These are phyloP conservation scores for Tolmerus cingulatus DNA, from an alignment of 2,888 invertebrate genomes.

Conservation along the genomic window DNA sequence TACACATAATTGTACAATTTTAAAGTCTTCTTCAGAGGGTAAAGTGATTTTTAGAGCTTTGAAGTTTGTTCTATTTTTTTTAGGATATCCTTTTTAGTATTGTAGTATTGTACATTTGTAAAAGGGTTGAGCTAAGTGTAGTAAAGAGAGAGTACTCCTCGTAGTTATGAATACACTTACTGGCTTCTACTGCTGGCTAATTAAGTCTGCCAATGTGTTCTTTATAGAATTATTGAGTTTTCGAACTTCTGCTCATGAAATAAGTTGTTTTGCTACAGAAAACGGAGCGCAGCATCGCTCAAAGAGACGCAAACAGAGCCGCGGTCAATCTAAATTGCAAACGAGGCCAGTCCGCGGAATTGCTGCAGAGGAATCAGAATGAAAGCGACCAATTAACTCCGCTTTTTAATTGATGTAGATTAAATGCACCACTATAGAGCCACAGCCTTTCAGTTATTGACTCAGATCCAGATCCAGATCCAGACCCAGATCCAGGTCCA, in stretches of 20 bases:
- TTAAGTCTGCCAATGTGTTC: neutral
- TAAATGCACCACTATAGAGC: neutral
- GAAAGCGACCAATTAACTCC: slow-evolving; percentile 25
- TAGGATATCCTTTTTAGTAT: too few relatives aligned
- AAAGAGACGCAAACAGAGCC: neutral
- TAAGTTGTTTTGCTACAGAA: neutral
- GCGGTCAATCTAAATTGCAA: neutral
- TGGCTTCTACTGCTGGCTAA: neutral
- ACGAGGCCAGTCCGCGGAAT: neutral
- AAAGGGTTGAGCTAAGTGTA: too few relatives aligned
- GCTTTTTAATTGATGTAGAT: slow-evolving; percentile 29
- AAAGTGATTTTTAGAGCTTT: too few relatives aligned
- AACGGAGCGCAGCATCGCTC: neutral
- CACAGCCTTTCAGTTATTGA: neutral
- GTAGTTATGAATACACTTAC: too few relatives aligned
- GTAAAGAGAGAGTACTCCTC: too few relatives aligned
- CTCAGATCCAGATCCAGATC: neutral
- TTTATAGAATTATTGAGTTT: neutral
- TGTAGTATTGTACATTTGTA: too few relatives aligned
- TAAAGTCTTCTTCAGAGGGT: too few relatives aligned
- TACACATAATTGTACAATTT: too few relatives aligned
- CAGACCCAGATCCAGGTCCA: neutral
- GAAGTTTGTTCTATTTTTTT: too few relatives aligned
- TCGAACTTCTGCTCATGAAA: neutral
- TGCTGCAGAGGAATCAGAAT: slow-evolving; percentile 16